phyloP scores from a whole-genome alignment of 2,888 invertebrate species.

The Hermodice carunculata region DNA sequence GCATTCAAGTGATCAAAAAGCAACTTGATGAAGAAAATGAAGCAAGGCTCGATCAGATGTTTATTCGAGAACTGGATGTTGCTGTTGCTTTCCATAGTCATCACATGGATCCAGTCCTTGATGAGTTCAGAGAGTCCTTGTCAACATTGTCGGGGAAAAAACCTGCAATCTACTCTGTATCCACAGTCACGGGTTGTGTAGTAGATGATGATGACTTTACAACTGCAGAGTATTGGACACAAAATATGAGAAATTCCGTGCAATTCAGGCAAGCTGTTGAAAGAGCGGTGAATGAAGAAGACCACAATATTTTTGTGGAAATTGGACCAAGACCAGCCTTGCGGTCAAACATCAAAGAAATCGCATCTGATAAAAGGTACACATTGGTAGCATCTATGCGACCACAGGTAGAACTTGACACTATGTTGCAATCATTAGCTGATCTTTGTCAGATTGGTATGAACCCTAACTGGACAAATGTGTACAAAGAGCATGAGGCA shows the following conservation, averaged over 20 bases:
- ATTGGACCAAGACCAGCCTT: constrained; percentile 54
- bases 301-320: constrained; percentile 47
- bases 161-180: constrained; percentile 38
- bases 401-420: too few relatives aligned
- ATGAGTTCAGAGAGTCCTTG: constrained; percentile 34
- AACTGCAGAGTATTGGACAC: constrained; percentile 48
- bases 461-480: too few relatives aligned
- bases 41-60: constrained; percentile 8
- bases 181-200: constrained; percentile 46
- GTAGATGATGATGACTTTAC: constrained; percentile 27
- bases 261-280: constrained; percentile 40
- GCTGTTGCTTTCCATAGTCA: constrained; percentile 54
- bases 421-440: too few relatives aligned
- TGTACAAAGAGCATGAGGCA: too few relatives aligned
- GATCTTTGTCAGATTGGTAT: too few relatives aligned
- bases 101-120: constrained; percentile 38
- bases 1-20: too few relatives aligned
- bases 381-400: background rate
- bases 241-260: constrained; percentile 50
- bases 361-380: constrained; percentile 22
- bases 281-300: constrained; percentile 3
- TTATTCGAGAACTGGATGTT: constrained; percentile 39
- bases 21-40: constrained; percentile 31
- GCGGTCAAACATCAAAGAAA: constrained; percentile 36
- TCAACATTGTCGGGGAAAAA: constrained; percentile 20